Conservation (phyloP, 2,888 invertebrate species). For the Lissonota sp. region DNA sequence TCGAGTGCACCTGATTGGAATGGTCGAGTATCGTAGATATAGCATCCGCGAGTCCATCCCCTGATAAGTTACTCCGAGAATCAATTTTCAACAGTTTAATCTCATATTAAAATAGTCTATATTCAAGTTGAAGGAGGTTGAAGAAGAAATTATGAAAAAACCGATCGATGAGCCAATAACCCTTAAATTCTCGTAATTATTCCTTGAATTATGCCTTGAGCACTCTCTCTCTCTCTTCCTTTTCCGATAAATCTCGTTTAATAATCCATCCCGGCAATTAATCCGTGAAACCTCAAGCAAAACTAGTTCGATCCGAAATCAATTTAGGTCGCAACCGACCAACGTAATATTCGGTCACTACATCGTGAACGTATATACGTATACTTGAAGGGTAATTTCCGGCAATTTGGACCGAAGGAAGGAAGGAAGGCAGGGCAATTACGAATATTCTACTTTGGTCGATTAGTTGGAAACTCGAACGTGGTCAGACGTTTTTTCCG, state of each 20-base stretch:
- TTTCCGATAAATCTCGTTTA: background rate
- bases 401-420: conserved; percentile 18
- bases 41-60: conserved; percentile 3
- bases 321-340: conserved; percentile 25
- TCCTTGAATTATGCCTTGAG: conserved; percentile 2
- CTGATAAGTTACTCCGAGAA: conserved; percentile 28
- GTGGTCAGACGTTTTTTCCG: background rate
- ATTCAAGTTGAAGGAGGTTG: background rate
- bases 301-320: conserved; percentile 36
- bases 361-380: background rate
- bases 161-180: background rate
- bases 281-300: conserved; percentile 18
- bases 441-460: conserved; percentile 31
- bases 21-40: conserved; percentile 38
- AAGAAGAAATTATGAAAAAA: background rate
- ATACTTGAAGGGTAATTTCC: conserved; percentile 46
- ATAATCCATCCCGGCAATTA: conserved; percentile 36
- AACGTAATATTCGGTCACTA: conserved; percentile 12
- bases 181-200: conserved; percentile 7
- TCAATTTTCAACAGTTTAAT: conserved; percentile 27
- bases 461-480: conserved; percentile 32
- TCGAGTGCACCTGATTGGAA: conserved; percentile 42
- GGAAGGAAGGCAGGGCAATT: conserved; percentile 13
- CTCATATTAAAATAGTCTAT: background rate
- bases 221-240: background rate